Evolutionary conservation across 2,113 vertebrate species (phyloP).

Genomic region (Ancistrus triradiatus): DNA sequence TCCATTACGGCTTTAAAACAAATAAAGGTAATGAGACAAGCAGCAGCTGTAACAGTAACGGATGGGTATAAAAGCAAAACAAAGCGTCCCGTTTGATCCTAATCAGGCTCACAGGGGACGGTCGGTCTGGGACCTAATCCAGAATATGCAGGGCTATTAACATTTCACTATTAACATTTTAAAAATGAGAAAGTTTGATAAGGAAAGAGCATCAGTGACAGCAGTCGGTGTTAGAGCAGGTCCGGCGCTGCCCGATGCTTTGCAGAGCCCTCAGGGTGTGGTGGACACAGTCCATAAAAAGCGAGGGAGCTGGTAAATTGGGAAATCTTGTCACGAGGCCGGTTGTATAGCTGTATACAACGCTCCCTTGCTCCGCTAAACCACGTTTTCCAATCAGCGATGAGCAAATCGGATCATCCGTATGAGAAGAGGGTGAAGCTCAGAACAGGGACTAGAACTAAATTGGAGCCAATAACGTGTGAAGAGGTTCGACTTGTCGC

Average conservation of each 20-base stretch:
- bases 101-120: too few relatives aligned
- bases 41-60: too few relatives aligned
- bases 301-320: slow-evolving; percentile 9
- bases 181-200: too few relatives aligned
- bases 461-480: slow-evolving; percentile 3
- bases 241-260: background rate
- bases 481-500: too few relatives aligned
- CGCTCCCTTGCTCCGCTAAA: slow-evolving; percentile 4
- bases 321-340: slow-evolving; percentile 9
- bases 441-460: background rate
- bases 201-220: too few relatives aligned
- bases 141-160: too few relatives aligned
- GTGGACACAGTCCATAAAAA: background rate
- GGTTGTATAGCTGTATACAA: slow-evolving; percentile 5
- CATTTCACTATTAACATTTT: too few relatives aligned
- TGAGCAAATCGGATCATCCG: slow-evolving; percentile 16
- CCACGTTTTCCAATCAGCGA: slow-evolving; percentile 19
- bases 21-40: too few relatives aligned
- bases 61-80: too few relatives aligned
- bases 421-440: slow-evolving; percentile 11
- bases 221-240: background rate
- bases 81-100: too few relatives aligned
- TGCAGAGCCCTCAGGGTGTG: background rate
- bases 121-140: too few relatives aligned
- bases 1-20: too few relatives aligned